phyloP scores from a whole-genome alignment of 2,113 vertebrate genomes.

The Calonectris borealis region DNA sequence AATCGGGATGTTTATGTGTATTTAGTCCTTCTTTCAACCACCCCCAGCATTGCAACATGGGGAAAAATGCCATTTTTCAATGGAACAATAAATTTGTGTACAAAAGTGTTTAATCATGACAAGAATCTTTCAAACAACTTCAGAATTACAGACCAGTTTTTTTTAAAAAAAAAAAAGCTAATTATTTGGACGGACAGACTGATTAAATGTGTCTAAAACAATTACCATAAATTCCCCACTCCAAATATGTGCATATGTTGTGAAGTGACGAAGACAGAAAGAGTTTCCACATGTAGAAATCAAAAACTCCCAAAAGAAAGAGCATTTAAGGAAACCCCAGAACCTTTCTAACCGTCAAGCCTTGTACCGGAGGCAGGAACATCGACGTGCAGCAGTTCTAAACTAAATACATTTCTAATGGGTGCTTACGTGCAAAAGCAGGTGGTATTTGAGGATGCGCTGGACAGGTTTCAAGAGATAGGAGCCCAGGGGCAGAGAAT shows the following conservation, averaged over 20 bases:
- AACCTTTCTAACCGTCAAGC: background rate
- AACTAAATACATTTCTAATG: background rate
- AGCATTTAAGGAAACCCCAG: background rate
- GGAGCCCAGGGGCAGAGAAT: constrained; percentile 93
- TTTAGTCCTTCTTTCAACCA: background rate
- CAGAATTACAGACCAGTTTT: background rate
- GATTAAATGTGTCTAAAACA: background rate
- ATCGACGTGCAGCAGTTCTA: rapidly evolving
- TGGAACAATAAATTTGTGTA: background rate
- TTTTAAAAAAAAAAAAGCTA: background rate
- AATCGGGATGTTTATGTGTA: background rate
- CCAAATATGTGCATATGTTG: constrained; percentile 8
- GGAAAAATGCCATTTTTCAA: constrained; percentile 17
- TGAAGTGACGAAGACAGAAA: constrained; percentile 17
- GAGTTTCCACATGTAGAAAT: background rate
- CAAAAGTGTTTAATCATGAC: background rate
- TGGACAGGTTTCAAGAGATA: constrained; percentile 98
- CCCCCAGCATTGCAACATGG: background rate
- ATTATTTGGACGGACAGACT: background rate
- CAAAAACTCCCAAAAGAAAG: background rate
- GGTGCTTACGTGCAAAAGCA: constrained; percentile 89
- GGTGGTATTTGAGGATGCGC: constrained; percentile 98
- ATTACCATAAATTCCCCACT: background rate
- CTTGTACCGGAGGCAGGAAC: background rate
- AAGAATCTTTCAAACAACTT: background rate